Evolutionary conservation across 2,888 invertebrate genomes (phyloP), one percentile per base, ranked within the genome.

Genomic region (Andrena marginata): DNA sequence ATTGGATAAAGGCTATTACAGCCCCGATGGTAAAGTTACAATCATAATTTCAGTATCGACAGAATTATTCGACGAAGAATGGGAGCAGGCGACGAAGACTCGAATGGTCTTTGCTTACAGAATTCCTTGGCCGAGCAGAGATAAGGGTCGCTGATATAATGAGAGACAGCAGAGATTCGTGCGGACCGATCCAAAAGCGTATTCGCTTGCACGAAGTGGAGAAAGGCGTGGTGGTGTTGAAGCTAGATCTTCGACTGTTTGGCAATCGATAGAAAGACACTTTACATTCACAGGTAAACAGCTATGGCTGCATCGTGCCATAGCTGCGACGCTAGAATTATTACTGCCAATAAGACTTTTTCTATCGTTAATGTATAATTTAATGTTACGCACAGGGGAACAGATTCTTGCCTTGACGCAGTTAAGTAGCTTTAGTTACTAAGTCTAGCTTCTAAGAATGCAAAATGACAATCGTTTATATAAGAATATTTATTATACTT

Each of bases 61-160:
- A 8, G 6, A 20, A 51, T 51, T 51, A 8, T 20, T 51, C 51
- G 8, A 20, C 2, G 51, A 20, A 51, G 20, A 5, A 42, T 42
- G 13, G 1, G 5, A 5, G 5, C 4, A 16, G 16, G 42, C 42
- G 42, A 5, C 42, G 42, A 42, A 42, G 42, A 42, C 5, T 59
- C 49, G 7, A 33, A 63, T 69, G 84, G 60, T 64, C 76, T 80
- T 51, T 84, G 93, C 31, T 69, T 94, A 49, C 92, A 97, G 97
- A 96, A 94, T 97, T 96, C 92, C 94, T 97, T 85, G 97, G 97
- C 0, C 94, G 96, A 80, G 96, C 96, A 0, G 97, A 97, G 93
- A 94, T 97, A 26, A 95, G 96, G 86, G 95, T 97, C 16, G 94
- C 95, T 7, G 96, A 96, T 83, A 95, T 97, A 74, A 94, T 96